Evolutionary conservation across 2,888 invertebrate genomes (phyloP).

Genomic region (Cantharis nigra): DNA sequence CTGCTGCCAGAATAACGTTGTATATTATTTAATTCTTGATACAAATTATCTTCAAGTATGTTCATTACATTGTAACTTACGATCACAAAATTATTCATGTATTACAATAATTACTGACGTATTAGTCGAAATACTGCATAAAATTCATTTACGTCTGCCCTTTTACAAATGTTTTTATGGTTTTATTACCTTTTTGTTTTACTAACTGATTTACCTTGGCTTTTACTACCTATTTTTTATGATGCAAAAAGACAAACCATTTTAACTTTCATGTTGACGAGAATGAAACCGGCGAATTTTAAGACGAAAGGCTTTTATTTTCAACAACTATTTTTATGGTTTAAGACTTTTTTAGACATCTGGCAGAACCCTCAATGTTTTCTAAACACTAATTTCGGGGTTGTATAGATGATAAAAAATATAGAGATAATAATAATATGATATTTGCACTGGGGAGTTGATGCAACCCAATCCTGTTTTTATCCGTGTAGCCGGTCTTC

Average conservation of each 20-base stretch:
- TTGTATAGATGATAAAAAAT: too few species aligned
- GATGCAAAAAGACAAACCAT: too few species aligned
- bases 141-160: not conserved
- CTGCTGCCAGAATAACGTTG: constrained; percentile 19
- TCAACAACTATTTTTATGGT: not conserved
- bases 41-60: not conserved
- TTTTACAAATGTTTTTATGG: not conserved
- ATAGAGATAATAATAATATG: too few species aligned
- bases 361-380: too few species aligned
- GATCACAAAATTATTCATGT: not conserved
- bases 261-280: too few species aligned
- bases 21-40: constrained; percentile 9
- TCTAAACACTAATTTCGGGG: too few species aligned
- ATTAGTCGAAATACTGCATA: not conserved
- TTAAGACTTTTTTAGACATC: not conserved
- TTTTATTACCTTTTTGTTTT: not conserved
- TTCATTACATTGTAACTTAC: not conserved
- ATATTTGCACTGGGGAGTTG: too few species aligned
- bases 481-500: too few species aligned
- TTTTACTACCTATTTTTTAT: too few species aligned
- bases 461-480: too few species aligned
- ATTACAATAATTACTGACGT: not conserved
- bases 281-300: too few species aligned
- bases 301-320: too few species aligned
- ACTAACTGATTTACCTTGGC: not conserved